Conservation (phyloP, 2,113 vertebrate species). For the Ariopsis seemanni region DNA sequence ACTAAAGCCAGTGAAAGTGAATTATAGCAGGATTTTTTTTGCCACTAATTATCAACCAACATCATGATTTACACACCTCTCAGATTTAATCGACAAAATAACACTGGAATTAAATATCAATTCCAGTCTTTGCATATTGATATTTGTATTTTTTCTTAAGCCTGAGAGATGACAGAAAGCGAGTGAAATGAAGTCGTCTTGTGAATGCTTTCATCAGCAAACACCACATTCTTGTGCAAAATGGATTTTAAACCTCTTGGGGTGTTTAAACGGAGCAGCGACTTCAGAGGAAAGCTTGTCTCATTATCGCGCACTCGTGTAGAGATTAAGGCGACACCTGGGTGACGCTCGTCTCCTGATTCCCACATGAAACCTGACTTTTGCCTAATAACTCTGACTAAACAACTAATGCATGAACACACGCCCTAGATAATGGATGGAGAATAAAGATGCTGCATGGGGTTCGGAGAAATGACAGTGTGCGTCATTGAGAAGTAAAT, state of each 20-base stretch:
- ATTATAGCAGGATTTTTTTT: background rate
- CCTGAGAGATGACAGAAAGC: background rate
- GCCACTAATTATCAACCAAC: background rate
- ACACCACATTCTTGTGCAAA: constrained; percentile 24
- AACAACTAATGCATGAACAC: background rate
- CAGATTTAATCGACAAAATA: background rate
- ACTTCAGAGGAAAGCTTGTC: constrained; percentile 30
- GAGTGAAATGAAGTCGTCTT: constrained; percentile 2
- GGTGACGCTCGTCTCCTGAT: background rate
- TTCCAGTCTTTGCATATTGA: background rate
- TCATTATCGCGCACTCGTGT: constrained; percentile 46
- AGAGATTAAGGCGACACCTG: constrained; percentile 43
- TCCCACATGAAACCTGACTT: constrained; percentile 14
- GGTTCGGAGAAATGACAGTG: background rate
- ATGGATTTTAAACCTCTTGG: constrained; percentile 24
- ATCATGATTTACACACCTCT: background rate
- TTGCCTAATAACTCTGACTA: constrained; percentile 10
- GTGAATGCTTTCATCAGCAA: constrained; percentile 23
- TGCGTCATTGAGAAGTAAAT: constrained; percentile 24
- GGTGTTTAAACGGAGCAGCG: constrained; percentile 17
- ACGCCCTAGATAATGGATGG: background rate
- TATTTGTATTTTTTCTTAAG: background rate
- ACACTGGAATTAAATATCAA: background rate
- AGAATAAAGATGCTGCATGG: background rate
- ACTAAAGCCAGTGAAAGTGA: background rate